Base-by-base conservation (phyloP, 2,113 vertebrate species). In the Lepus europaeus region DNA sequence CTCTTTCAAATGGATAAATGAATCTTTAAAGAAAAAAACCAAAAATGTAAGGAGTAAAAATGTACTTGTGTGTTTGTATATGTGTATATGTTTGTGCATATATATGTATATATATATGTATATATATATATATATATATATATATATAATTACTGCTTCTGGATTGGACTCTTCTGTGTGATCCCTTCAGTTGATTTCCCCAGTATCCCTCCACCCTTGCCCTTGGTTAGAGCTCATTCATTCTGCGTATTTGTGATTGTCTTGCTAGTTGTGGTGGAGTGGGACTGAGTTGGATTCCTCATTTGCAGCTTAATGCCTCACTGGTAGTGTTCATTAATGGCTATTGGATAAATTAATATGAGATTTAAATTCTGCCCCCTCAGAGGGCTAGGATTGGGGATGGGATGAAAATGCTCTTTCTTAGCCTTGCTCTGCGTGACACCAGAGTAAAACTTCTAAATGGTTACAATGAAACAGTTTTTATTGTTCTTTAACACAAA, bases 201-300 rank as follows among this genome's bases (percentile, higher is more conserved):
- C 1, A 9, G 7, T 49, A 6, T 69, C 39, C 49, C 69, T 36
- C 6, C 45, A 6, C 23, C 36, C 29, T 92, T 29, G 53, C 22
- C 61, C 22, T 85, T 86, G 63, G 22, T 69, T 92, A 64, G 69
- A 86, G 23, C 16, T 80, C 10, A 29, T 81, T 11, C 86, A n/a
- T 49, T 74, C 66, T 85, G 25, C 89, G 36, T 76, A 10, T 94
- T 89, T 86, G 20, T 89, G n/a, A 91, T 73, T 84, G 9, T 79
- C 64, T 91, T 83, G 51, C 29, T 91, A 31, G 61, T 13, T 89
- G 51, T 17, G 33, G 36, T 36, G 61, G 23, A 86, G n/a, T 33
- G 51, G 56, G 16, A 31, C 20, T 69, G 49, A 84, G 6, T 72
- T 90, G 63, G 53, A 90, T 77, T 69, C 22, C 81, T 92, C 16